Evolutionary conservation across 2,113 vertebrate species (phyloP).

Genomic region (Bettongia penicillata): DNA sequence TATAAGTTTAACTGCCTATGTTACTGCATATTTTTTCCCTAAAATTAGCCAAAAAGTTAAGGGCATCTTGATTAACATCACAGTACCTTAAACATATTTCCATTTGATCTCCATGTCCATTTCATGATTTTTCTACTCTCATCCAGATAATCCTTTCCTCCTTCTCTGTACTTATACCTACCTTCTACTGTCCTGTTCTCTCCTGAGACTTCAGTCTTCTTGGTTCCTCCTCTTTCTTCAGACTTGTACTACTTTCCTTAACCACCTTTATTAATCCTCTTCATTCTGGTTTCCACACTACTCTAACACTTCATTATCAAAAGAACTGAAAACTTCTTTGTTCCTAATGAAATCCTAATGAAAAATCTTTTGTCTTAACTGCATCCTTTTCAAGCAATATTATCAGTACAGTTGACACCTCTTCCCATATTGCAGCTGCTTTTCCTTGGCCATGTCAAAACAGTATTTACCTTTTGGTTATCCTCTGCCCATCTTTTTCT

Average conservation of each 20-base stretch:
- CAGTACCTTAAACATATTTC: neutral
- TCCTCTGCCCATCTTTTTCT: neutral
- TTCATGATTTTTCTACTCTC: too few species aligned
- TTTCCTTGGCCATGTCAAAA: neutral
- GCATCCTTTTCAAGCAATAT: neutral
- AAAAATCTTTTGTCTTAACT: neutral
- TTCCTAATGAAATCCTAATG: neutral
- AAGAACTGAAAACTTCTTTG: neutral
- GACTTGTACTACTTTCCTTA: neutral
- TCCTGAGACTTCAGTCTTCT: neutral
- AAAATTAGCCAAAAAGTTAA: neutral
- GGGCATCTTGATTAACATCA: neutral
- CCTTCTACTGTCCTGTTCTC: neutral
- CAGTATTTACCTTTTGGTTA: neutral
- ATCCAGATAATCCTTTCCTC: neutral
- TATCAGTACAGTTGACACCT: too few species aligned
- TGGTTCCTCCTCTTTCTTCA: neutral
- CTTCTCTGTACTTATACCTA: neutral
- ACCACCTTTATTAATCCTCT: neutral
- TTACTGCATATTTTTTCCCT: neutral
- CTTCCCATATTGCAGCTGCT: too few species aligned
- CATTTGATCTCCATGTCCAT: neutral
- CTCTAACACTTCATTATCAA: too few species aligned
- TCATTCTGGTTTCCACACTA: neutral
- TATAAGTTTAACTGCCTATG: neutral